Evolutionary conservation across 1,140 invertebrate genomes (phyloP).

Genomic region (Linepithema humile): DNA sequence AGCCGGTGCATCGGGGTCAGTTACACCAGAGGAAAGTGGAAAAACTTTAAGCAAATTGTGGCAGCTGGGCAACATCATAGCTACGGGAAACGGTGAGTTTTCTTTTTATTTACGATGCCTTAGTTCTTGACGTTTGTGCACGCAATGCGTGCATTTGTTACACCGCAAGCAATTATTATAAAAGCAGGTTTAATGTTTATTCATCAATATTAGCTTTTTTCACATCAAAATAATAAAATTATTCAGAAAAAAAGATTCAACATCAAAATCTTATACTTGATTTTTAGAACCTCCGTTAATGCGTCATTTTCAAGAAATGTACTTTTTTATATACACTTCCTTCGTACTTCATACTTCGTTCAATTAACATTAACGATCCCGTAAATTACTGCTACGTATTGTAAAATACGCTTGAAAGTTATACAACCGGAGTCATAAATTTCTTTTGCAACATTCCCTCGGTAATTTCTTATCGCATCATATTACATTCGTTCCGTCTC

Average conservation of each 20-base stretch:
- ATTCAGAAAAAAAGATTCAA: background rate
- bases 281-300: background rate
- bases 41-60: constrained; percentile 92
- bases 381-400: background rate
- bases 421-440: background rate
- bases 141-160: too few species aligned
- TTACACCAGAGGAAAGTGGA: constrained; percentile 84
- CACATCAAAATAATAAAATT: background rate
- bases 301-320: background rate
- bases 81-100: constrained; percentile 90
- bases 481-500: background rate
- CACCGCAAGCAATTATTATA: background rate
- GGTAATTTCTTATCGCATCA: background rate
- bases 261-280: background rate
- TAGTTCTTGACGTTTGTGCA: background rate
- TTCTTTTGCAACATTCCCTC: background rate
- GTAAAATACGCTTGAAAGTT: background rate
- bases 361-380: background rate
- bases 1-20: constrained; percentile 84
- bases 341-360: background rate
- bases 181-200: background rate
- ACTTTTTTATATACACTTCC: background rate
- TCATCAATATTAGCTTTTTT: background rate
- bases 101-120: background rate
- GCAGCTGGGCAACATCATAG: constrained; percentile 91